Evolutionary conservation across 2,113 vertebrate genomes (phyloP).

Genomic region (Platysternon megacephalum): DNA sequence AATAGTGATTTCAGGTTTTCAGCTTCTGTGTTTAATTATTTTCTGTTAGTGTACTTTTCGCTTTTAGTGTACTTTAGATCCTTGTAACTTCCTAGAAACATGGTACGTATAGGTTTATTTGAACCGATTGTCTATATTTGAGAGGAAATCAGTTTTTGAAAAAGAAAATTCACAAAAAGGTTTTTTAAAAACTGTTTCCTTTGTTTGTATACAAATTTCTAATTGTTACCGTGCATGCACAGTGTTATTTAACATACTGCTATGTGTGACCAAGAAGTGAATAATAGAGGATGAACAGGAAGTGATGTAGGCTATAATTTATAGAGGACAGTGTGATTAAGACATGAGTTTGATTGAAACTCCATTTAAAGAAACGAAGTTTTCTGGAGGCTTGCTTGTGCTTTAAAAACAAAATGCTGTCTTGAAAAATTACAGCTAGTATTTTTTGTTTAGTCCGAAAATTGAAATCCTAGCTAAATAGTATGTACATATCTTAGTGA

Average conservation of each 20-base stretch:
- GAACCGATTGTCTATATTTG: not conserved
- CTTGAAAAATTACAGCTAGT: not conserved
- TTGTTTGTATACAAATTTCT: not conserved
- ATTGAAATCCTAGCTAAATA: constrained; percentile 28
- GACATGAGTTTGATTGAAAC: constrained; percentile 7
- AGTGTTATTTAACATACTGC: not conserved
- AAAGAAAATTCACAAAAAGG: not conserved
- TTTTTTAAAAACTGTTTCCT: not conserved
- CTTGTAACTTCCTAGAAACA: not conserved
- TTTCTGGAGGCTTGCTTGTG: not conserved
- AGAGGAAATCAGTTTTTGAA: not conserved
- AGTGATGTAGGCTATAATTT: not conserved
- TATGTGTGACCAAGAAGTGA: not conserved
- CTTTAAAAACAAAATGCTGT: not conserved
- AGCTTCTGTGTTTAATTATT: no score
- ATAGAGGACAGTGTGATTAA: not conserved
- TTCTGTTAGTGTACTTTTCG: not conserved
- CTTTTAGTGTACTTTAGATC: not conserved
- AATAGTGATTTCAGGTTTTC: no score
- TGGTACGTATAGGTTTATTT: not conserved
- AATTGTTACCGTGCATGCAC: not conserved
- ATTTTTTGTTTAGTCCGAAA: constrained; percentile 64
- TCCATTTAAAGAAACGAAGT: not conserved
- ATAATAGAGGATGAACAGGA: not conserved
- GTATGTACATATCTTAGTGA: constrained; percentile 20